Evolutionary conservation across 2,797 vertebrate species (phyloP), one percentile per base, ranked within the genome.

Genomic region (Masticophis lateralis): DNA sequence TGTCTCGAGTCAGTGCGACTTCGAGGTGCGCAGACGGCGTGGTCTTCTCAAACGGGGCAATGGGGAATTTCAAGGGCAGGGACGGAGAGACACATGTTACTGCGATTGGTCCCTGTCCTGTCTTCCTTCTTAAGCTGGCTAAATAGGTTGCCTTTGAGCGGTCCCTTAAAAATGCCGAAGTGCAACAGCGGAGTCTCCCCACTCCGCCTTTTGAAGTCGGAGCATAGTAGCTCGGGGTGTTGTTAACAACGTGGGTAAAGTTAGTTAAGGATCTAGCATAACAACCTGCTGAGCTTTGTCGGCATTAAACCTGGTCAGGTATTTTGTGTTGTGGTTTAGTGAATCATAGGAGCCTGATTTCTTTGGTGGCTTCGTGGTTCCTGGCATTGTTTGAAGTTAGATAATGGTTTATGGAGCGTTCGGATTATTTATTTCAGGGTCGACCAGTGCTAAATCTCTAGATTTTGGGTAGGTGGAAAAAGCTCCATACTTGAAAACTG

Each of bases 1-100:
- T 28, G 95, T 98, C 88, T 95, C 93, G 0, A 95, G 88, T 4
- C 90, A 97, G 87, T 94, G 91, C 88, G 97, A 96, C 92, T 98
- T 97, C 60, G 98, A 99, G 98, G 98, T 98, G 94, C 88, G 94
- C 88, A 8, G 5, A 51, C 66, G 53, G n/a, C 25, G 25, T 10
- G 1, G 5, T 25, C n/a, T 90, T 32, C 28, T 47, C 25, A 61
- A 28, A 11, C 12, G 3, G 43, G 55, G 18, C 32, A n/a, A 9
- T 0, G 47, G 7, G 11, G 53, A 32, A 88, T 12, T n/a, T 59
- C 53, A 25, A 74, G 53, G 20, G 22, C n/a, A 57, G 11, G 43
- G 18, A 22, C 25, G 18, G 27, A 13, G 20, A 47, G 2, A 86
- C 43, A 51, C 83, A 28, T 14, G 47, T 47, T 37, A 11, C 28